These are phyloP conservation scores for Pseudoatta argentina DNA, from an alignment of 1,140 invertebrate genomes.

Conservation along the genomic window DNA sequence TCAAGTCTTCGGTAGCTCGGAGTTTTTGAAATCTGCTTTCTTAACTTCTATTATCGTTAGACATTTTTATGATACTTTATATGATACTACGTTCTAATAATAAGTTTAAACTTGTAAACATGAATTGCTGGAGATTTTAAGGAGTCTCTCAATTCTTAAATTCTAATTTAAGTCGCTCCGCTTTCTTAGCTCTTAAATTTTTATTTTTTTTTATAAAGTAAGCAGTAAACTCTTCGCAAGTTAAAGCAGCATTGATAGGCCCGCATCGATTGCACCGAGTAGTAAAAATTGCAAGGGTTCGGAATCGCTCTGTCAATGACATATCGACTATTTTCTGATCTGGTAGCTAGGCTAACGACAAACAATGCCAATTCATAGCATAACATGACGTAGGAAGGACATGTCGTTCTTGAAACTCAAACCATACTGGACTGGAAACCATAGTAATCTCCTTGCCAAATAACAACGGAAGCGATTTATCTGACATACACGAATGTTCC, in stretches of 20 bases:
- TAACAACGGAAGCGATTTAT: not conserved
- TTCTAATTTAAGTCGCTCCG: not conserved
- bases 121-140: slow-evolving; percentile 11
- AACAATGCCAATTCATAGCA: slow-evolving; percentile 8
- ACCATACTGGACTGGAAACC: not conserved
- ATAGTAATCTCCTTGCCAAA: not conserved
- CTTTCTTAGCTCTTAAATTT: not conserved
- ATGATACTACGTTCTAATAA: not conserved
- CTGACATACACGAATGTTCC: not conserved
- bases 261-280: slow-evolving; percentile 23
- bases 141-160: not conserved
- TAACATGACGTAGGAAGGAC: not conserved
- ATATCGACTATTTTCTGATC: slow-evolving; percentile 27
- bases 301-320: slow-evolving; percentile 36
- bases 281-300: slow-evolving; percentile 50
- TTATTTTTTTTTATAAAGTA: not conserved
- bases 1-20: too few species aligned
- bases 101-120: not conserved
- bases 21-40: not conserved
- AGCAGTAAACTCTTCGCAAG: not conserved
- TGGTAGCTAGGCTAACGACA: slow-evolving; percentile 8
- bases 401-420: slow-evolving; percentile 11
- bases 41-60: not conserved
- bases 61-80: not conserved
- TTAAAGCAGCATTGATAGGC: not conserved